phyloP scores from a whole-genome alignment of 1,140 invertebrate species.

The Drosophila oshimai region DNA sequence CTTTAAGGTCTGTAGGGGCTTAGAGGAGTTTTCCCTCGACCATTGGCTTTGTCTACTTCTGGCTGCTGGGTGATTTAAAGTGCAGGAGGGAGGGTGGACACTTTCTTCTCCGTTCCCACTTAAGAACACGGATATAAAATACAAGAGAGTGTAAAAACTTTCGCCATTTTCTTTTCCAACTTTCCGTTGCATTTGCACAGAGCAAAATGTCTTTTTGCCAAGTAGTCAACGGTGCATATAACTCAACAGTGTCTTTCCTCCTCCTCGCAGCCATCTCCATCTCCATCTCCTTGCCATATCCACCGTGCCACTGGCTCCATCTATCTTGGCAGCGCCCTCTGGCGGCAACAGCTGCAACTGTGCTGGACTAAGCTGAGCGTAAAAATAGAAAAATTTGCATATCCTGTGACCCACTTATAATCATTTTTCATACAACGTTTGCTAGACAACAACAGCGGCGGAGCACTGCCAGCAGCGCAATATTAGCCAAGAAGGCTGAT shows the following conservation, averaged over 20 bases:
- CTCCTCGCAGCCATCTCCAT: neutral
- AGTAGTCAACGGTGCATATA: slow-evolving; percentile 57
- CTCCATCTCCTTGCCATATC: neutral
- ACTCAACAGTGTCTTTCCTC: slow-evolving; percentile 45
- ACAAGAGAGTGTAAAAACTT: slow-evolving; percentile 64
- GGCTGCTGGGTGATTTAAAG: slow-evolving; percentile 17
- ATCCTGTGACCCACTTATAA: slow-evolving; percentile 81
- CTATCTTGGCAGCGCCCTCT: slow-evolving; percentile 46
- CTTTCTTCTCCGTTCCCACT: neutral
- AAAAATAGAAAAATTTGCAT: slow-evolving; percentile 78
- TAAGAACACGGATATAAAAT: slow-evolving; percentile 34
- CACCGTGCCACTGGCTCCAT: slow-evolving; percentile 19
- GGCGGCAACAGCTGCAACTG: slow-evolving; percentile 48
- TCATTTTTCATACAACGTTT: slow-evolving; percentile 76
- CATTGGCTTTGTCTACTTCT: slow-evolving; percentile 6
- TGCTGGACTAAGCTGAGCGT: slow-evolving; percentile 61
- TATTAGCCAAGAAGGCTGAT: slow-evolving; percentile 46
- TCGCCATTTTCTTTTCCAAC: slow-evolving; percentile 75
- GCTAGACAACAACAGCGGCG: slow-evolving; percentile 21
- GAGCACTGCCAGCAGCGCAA: slow-evolving; percentile 13
- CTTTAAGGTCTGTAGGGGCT: neutral
- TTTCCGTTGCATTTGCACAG: slow-evolving; percentile 70
- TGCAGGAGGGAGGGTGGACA: neutral
- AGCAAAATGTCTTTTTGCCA: slow-evolving; percentile 60
- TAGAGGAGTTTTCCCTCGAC: no score